A percentile compares a stretch with the other conserved stretches of the same genome.
Evolutionary conservation across 2,888 invertebrate species (phyloP).

Genomic region (Saturnia pavonia): DNA sequence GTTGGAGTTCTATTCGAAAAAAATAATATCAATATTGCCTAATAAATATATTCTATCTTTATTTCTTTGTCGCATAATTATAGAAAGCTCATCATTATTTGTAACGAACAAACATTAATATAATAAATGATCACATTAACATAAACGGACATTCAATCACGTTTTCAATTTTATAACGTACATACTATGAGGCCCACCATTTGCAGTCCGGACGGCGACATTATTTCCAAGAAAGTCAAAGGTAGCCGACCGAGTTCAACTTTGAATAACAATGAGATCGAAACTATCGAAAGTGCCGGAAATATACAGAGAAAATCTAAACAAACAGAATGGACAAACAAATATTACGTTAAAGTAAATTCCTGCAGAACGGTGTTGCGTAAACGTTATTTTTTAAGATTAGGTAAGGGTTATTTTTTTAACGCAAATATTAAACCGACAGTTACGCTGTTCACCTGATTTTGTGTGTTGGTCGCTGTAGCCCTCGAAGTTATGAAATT

Average conservation of each 20-base stretch:
- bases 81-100: neutral
- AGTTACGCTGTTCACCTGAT: no score
- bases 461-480: no score
- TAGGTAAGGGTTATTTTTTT: neutral
- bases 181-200: constrained; percentile 21
- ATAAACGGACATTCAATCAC: constrained; percentile 8
- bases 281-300: constrained; percentile 69
- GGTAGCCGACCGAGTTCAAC: constrained; percentile 24
- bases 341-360: constrained; percentile 25
- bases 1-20: no score
- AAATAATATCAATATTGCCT: no score
- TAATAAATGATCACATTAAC: constrained; percentile 9
- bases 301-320: constrained; percentile 31
- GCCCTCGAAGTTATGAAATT: no score
- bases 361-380: neutral
- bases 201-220: constrained; percentile 25
- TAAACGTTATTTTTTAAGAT: constrained; percentile 9
- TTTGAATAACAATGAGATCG: constrained; percentile 60
- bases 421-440: neutral
- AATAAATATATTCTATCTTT: neutral
- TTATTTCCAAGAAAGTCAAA: constrained; percentile 40
- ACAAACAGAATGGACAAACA: constrained; percentile 28
- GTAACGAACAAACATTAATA: neutral
- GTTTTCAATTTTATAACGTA: constrained; percentile 22
- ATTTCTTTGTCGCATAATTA: neutral